Evolutionary conservation across 2,888 invertebrate genomes (phyloP).

Genomic region (Halocaridina rubra): DNA sequence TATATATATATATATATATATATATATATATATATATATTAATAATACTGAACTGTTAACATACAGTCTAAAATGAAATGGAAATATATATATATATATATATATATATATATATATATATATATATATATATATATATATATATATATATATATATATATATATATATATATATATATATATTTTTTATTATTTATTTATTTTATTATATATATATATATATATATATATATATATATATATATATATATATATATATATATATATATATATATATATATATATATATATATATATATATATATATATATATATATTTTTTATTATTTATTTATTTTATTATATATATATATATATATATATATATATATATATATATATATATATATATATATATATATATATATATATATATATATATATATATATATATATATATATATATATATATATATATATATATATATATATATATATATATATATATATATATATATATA

Average conservation of each 20-base stretch:
- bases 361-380: conserved; percentile 11
- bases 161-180: too few relatives aligned
- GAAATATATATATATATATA: too few relatives aligned
- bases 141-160: too few relatives aligned
- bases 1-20: too few relatives aligned
- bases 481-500: not conserved
- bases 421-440: conserved; percentile 4
- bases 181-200: not conserved
- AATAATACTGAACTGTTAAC: too few relatives aligned
- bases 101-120: too few relatives aligned
- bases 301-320: not conserved
- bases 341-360: not conserved
- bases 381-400: not conserved
- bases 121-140: too few relatives aligned
- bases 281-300: not conserved
- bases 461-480: not conserved
- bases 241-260: not conserved
- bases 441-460: not conserved
- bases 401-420: not conserved
- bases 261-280: not conserved
- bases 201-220: not conserved
- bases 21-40: too few relatives aligned
- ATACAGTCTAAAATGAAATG: too few relatives aligned
- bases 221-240: not conserved
- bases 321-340: not conserved